These are phyloP conservation scores for Globicephala melas DNA, from an alignment of 2,113 vertebrate genomes.

Conservation along the genomic window DNA sequence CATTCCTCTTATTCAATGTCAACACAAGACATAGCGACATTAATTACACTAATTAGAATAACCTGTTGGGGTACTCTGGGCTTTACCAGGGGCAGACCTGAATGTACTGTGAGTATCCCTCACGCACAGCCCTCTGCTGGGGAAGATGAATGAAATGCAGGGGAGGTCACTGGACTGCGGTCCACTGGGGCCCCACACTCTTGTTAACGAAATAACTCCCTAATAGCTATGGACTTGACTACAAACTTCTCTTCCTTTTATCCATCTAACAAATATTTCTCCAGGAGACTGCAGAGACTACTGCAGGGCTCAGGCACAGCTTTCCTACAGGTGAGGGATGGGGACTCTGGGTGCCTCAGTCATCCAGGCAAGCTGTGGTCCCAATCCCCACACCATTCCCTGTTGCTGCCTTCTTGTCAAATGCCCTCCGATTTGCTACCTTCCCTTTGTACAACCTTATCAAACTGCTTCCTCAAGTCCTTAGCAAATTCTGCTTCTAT, in stretches of 20 bases:
- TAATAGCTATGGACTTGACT: not conserved
- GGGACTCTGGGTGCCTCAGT: too few species aligned
- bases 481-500: not conserved
- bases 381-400: not conserved
- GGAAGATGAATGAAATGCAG: not conserved
- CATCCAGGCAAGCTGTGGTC: not conserved
- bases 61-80: not conserved
- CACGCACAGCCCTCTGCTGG: fast-evolving
- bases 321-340: not conserved
- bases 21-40: not conserved
- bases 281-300: not conserved
- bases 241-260: not conserved
- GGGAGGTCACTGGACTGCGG: not conserved
- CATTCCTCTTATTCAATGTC: not conserved
- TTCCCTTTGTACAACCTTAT: not conserved
- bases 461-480: not conserved
- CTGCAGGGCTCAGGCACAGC: too few species aligned
- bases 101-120: not conserved
- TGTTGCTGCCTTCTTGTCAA: not conserved
- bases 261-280: not conserved
- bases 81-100: not conserved
- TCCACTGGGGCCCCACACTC: not conserved
- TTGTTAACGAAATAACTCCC: not conserved
- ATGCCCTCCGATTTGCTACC: not conserved
- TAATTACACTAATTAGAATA: not conserved